These are phyloP conservation scores for Tapirus terrestris DNA, from an alignment of 2,113 vertebrate species.

Conservation along the genomic window DNA sequence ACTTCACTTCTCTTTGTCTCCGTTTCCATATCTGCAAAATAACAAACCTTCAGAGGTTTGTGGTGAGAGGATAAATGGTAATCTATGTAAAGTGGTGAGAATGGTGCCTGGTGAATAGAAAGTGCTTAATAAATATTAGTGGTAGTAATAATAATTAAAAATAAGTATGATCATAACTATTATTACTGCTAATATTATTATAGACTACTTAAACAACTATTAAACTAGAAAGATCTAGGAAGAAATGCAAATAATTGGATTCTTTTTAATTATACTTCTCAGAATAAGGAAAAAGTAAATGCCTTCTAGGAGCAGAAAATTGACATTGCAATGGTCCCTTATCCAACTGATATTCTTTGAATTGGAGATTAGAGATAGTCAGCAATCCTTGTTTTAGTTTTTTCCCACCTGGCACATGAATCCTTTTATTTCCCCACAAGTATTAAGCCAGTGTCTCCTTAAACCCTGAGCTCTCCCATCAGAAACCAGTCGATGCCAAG, in stretches of 20 bases:
- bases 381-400: neutral
- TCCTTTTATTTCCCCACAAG: neutral
- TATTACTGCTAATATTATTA: neutral
- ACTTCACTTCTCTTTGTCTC: neutral
- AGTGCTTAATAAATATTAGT: neutral
- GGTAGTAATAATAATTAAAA: neutral
- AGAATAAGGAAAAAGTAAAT: slow-evolving; percentile 1
- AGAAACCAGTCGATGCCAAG: neutral
- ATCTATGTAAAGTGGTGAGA: neutral
- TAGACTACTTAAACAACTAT: neutral
- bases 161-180: neutral
- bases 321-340: neutral
- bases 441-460: neutral
- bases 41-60: neutral
- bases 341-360: neutral
- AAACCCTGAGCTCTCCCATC: neutral
- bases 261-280: neutral
- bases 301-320: neutral
- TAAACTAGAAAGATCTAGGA: neutral
- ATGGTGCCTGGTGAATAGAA: neutral
- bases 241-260: neutral
- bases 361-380: neutral
- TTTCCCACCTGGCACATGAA: neutral
- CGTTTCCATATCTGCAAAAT: neutral
- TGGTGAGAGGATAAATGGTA: neutral